Evolutionary conservation across 2,888 invertebrate species (phyloP).

Genomic region (Ecdyonurus torrentis): DNA sequence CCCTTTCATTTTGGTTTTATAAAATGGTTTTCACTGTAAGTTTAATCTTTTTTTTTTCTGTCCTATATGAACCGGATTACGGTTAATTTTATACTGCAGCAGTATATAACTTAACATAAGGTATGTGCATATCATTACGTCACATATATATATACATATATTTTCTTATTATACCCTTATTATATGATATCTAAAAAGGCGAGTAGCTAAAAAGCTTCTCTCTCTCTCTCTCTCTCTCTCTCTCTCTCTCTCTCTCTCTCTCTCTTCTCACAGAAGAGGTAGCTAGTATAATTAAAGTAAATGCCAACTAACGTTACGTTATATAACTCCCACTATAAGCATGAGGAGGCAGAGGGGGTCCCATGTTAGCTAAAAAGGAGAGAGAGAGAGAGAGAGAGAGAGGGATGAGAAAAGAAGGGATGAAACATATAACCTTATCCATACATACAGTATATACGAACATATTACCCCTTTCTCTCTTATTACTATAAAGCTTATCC

Average conservation of each 20-base stretch:
- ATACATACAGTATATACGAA: no score
- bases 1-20: no score
- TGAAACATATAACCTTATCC: background rate
- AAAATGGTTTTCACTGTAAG: no score
- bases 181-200: no score
- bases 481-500: background rate
- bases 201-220: background rate
- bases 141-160: no score
- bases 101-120: background rate
- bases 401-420: no score
- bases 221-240: background rate
- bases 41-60: no score
- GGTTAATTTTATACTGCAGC: background rate
- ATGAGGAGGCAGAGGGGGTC: background rate
- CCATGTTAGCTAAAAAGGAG: background rate
- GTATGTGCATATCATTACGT: no score
- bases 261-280: background rate
- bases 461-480: background rate
- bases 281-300: slow-evolving; percentile 3
- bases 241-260: background rate
- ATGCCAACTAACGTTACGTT: background rate
- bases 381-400: background rate
- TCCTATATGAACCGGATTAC: slow-evolving; percentile 1
- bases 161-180: no score
- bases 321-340: background rate